phyloP scores from a whole-genome alignment of 92 coral and sea anemone genomes.

The Phenganax stokvisi region DNA sequence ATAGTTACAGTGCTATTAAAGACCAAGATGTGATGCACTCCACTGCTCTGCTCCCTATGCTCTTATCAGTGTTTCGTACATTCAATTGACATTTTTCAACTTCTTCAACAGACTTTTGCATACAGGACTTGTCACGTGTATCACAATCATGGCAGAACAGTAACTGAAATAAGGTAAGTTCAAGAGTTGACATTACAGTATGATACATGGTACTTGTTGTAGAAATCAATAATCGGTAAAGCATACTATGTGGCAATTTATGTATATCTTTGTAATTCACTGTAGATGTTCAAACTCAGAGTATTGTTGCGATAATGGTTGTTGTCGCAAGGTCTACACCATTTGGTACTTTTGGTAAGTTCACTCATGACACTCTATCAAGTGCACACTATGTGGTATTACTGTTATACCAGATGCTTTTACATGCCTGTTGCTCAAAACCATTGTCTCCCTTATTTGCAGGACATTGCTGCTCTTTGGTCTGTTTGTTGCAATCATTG shows the following conservation, averaged over 20 bases:
- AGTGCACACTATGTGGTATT: neutral
- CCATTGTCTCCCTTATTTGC: neutral
- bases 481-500: conserved; percentile 20
- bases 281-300: conserved; percentile 69
- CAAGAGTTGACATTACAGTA: neutral
- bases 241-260: neutral
- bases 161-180: neutral
- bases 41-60: too few relatives aligned
- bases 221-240: neutral
- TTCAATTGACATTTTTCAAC: neutral
- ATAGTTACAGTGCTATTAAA: too few relatives aligned
- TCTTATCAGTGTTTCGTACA: too few relatives aligned
- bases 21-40: too few relatives aligned
- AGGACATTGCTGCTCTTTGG: conserved; percentile 39
- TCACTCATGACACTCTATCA: neutral
- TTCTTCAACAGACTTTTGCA: conserved; percentile 15
- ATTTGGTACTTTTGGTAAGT: conserved; percentile 98
- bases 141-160: neutral
- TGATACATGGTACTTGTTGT: neutral
- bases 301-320: conserved; percentile 75
- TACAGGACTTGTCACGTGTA: conserved; percentile 8
- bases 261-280: neutral
- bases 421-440: neutral
- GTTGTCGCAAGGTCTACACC: conserved; percentile 79
- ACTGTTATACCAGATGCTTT: neutral